A percentile compares a stretch with the other conserved stretches of the same genome.
phyloP scores from a whole-genome alignment of 2,888 invertebrate genomes.

The Onthophagus sagittarius region DNA sequence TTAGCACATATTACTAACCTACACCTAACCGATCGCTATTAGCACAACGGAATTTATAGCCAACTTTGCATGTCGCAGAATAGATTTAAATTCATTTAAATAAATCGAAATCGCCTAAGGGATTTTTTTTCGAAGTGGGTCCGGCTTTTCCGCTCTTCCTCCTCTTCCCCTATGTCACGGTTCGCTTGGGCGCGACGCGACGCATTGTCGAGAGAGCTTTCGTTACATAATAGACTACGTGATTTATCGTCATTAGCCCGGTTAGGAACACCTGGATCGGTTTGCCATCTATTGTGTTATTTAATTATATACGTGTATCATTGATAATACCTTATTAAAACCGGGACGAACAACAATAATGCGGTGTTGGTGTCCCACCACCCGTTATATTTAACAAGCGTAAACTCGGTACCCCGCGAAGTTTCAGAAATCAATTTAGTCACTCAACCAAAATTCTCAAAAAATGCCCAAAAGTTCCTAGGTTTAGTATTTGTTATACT shows the following conservation, averaged over 20 bases:
- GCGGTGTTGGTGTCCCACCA: not conserved
- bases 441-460: too few species aligned
- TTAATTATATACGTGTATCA: constrained; percentile 27
- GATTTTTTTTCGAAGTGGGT: not conserved
- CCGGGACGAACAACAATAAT: not conserved
- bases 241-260: constrained; percentile 11
- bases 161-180: not conserved
- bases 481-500: too few species aligned
- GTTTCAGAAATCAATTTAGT: not conserved
- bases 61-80: not conserved
- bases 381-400: not conserved
- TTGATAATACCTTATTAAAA: constrained; percentile 20
- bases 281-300: constrained; percentile 28
- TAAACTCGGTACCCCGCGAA: not conserved
- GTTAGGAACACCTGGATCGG: constrained; percentile 28
- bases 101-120: not conserved
- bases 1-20: not conserved
- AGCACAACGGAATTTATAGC: not conserved
- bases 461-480: too few species aligned
- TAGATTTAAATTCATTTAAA: constrained; percentile 9
- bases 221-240: constrained; percentile 9
- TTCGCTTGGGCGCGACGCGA: constrained; percentile 6
- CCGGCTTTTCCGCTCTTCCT: not conserved
- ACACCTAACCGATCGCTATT: not conserved
- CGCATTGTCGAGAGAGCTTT: constrained; percentile 11